phyloP scores from a whole-genome alignment of 2,113 vertebrate genomes.

The Osmerus eperlanus region DNA sequence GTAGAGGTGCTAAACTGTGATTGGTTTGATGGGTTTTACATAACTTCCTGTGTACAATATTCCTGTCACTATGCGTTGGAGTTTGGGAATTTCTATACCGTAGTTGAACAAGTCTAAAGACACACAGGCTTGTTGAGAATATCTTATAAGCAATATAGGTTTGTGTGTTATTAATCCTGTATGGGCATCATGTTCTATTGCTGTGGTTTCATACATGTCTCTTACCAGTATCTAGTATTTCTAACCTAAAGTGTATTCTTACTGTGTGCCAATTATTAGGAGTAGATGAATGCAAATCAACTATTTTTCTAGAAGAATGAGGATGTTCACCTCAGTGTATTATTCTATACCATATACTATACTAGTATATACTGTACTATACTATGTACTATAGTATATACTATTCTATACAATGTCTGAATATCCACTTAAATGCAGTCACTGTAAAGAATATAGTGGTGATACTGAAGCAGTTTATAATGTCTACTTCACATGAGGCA shows the following conservation, averaged over 20 bases:
- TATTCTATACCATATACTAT: not conserved
- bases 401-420: slow-evolving; percentile 2
- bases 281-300: slow-evolving; percentile 9
- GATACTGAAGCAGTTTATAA: slow-evolving; percentile 9
- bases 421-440: slow-evolving; percentile 4
- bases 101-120: no score
- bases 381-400: not conserved
- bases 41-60: not conserved
- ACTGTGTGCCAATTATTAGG: slow-evolving; percentile 16
- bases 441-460: slow-evolving; percentile 20
- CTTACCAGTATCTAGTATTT: slow-evolving; percentile 22
- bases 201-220: slow-evolving; percentile 9
- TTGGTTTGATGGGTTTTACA: slow-evolving; percentile 2
- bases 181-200: not conserved
- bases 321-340: slow-evolving; percentile 2
- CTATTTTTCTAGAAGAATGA: slow-evolving; percentile 22
- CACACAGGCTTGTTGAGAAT: no score
- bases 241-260: slow-evolving; percentile 21
- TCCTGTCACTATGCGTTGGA: no score
- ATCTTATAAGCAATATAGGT: no score
- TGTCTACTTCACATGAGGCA: slow-evolving; percentile 2
- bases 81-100: no score
- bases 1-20: not conserved
- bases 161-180: no score
- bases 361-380: not conserved